These are phyloP conservation scores for Drepanosiphum platanoidis DNA, from an alignment of 2,888 invertebrate genomes.

Conservation along the genomic window DNA sequence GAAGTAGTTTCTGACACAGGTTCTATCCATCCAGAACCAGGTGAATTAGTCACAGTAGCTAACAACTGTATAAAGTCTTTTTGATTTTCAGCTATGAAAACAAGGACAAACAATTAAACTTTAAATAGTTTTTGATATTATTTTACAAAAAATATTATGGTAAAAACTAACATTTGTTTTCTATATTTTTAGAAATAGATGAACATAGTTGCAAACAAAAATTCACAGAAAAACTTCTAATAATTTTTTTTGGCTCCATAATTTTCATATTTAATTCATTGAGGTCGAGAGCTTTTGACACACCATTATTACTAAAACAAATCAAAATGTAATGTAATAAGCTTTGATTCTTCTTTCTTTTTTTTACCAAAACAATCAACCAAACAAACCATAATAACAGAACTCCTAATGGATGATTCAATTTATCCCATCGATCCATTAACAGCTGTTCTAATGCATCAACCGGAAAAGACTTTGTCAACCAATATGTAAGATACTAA, in stretches of 20 bases:
- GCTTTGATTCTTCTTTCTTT: too few relatives aligned
- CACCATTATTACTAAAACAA: constrained; percentile 40
- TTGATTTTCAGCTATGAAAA: constrained; percentile 50
- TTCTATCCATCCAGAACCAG: constrained; percentile 54
- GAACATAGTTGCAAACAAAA: constrained; percentile 51
- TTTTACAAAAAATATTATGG: background rate
- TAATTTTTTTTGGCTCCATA: constrained; percentile 48
- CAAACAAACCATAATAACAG: constrained; percentile 64
- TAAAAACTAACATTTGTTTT: constrained; percentile 44
- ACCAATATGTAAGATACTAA: constrained; percentile 67
- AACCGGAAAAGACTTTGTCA: constrained; percentile 68
- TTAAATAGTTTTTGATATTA: background rate
- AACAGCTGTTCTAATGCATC: constrained; percentile 71
- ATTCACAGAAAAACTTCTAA: constrained; percentile 46
- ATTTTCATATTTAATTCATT: constrained; percentile 41
- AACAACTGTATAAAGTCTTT: constrained; percentile 44
- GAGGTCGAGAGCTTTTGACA: constrained; percentile 14
- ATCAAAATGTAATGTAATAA: too few relatives aligned
- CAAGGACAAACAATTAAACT: constrained; percentile 6
- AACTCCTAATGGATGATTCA: constrained; percentile 64
- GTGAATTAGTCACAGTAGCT: constrained; percentile 52
- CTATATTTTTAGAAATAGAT: constrained; percentile 39
- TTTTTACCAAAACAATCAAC: background rate
- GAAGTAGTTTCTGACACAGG: constrained; percentile 41
- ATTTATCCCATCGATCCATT: constrained; percentile 68